phyloP scores from a whole-genome alignment of 2,888 invertebrate species.

The Augochlorella aurata region DNA sequence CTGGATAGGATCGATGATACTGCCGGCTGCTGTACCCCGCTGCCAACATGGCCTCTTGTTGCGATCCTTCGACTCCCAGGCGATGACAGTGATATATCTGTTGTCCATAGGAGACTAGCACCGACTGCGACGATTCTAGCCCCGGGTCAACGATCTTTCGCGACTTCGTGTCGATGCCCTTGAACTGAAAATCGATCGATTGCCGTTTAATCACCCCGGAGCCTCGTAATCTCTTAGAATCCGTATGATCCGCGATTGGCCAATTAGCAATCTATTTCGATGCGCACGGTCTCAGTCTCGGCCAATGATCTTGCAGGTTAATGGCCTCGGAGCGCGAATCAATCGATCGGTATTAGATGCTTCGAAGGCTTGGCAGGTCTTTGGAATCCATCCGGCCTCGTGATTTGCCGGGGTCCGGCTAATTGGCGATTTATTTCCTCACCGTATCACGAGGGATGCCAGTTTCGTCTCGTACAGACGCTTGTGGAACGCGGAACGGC shows the following conservation, averaged over 20 bases:
- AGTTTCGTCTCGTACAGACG: not conserved
- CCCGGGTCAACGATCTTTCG: not conserved
- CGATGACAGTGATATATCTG: constrained; percentile 5
- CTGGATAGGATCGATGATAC: constrained; percentile 76
- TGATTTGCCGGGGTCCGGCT: not conserved
- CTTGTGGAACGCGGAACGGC: not conserved
- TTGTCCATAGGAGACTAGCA: not conserved
- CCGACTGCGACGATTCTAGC: not conserved
- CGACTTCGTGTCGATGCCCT: not conserved
- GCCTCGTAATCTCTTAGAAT: not conserved
- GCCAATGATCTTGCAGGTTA: constrained; percentile 9
- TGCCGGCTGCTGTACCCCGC: constrained; percentile 59
- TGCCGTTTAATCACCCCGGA: not conserved
- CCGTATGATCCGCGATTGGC: not conserved
- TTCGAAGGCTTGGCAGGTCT: not conserved
- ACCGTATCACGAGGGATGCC: not conserved
- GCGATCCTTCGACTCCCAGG: constrained; percentile 18
- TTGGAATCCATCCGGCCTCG: not conserved
- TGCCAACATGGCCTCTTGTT: constrained; percentile 63
- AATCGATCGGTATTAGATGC: not conserved
- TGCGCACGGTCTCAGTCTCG: not conserved
- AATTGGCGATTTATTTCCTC: not conserved
- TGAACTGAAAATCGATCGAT: not conserved
- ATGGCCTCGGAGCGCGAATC: not conserved
- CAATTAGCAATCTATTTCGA: not conserved